Evolutionary conservation across 2,113 vertebrate genomes (phyloP).

Genomic region (Xiphophorus hellerii): DNA sequence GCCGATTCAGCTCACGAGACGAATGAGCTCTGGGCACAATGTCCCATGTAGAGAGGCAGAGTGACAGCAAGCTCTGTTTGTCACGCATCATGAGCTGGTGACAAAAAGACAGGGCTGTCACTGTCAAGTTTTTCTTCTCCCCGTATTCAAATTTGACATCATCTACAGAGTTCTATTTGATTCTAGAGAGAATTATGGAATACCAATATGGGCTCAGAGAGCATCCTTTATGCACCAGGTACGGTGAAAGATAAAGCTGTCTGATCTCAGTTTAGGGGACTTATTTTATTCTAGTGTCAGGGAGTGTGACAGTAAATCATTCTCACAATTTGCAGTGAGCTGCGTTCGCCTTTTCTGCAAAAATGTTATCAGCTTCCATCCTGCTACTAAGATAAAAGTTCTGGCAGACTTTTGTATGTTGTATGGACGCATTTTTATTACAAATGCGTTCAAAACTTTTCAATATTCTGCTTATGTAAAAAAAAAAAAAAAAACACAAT

Average conservation of each 20-base stretch:
- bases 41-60: slow-evolving; percentile 11
- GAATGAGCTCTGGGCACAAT: slow-evolving; percentile 14
- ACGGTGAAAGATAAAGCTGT: neutral
- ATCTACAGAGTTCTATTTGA: neutral
- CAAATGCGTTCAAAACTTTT: too few relatives aligned
- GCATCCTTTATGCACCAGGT: neutral
- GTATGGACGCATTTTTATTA: too few relatives aligned
- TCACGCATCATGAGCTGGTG: neutral
- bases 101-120: slow-evolving; percentile 12
- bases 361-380: too few relatives aligned
- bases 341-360: neutral
- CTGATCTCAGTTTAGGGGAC: neutral
- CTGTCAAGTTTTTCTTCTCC: neutral
- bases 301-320: neutral
- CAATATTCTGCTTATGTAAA: too few relatives aligned
- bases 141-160: slow-evolving; percentile 3
- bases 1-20: neutral
- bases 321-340: neutral
- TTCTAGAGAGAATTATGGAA: neutral
- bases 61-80: slow-evolving; percentile 18
- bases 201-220: neutral
- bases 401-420: too few relatives aligned
- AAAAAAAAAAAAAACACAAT: too few relatives aligned
- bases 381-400: too few relatives aligned
- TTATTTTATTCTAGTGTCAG: too few relatives aligned